phyloP scores from a whole-genome alignment of 2,797 vertebrate species.

The Cheracebus regulus region DNA sequence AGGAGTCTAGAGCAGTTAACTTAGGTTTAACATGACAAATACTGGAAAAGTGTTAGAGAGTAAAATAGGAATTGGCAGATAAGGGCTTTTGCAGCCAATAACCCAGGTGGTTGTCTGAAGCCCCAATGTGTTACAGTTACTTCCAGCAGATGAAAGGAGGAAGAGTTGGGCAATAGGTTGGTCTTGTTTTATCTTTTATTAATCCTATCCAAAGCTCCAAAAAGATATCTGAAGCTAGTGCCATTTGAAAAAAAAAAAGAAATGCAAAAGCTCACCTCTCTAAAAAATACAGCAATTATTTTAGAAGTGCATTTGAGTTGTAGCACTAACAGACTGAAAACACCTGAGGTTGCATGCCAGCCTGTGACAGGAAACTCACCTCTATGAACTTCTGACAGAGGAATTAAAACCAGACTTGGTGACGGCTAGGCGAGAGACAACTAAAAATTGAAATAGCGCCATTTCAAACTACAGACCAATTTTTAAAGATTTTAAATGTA shows the following conservation, averaged over 20 bases:
- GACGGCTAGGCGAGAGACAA: background rate
- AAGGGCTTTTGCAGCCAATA: background rate
- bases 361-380: background rate
- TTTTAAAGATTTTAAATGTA: slow-evolving; percentile 33
- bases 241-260: background rate
- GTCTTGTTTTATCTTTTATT: background rate
- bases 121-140: background rate
- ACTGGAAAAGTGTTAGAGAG: background rate
- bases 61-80: background rate
- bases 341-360: background rate
- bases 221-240: background rate
- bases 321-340: background rate
- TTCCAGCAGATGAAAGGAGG: background rate
- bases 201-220: background rate
- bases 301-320: background rate
- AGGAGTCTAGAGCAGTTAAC: background rate
- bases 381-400: background rate
- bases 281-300: background rate
- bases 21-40: slow-evolving; percentile 14
- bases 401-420: background rate
- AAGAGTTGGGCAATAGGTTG: background rate
- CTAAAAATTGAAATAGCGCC: background rate
- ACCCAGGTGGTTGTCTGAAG: background rate
- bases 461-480: background rate
- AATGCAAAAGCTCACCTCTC: background rate